Evolutionary conservation across 2,888 invertebrate genomes (phyloP).

Genomic region (Limnephilus lunatus): DNA sequence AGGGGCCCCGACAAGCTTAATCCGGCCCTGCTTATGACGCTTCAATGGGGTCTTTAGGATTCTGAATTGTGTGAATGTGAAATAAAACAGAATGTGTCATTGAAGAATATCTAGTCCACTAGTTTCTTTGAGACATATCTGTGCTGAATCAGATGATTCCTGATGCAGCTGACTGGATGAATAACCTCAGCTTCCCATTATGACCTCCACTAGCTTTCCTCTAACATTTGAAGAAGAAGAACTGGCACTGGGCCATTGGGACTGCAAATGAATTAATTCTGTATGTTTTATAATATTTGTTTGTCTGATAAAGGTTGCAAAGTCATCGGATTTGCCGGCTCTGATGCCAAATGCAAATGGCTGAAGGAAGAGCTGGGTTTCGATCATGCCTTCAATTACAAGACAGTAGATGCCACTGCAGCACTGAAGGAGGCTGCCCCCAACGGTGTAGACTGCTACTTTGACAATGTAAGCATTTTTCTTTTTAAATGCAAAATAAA

Average conservation of each 20-base stretch:
- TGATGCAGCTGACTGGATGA: background rate
- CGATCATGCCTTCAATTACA: slow-evolving; percentile 85
- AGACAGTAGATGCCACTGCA: slow-evolving; percentile 76
- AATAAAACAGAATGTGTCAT: too few relatives aligned
- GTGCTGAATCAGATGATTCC: background rate
- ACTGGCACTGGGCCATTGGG: background rate
- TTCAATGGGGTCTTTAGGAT: too few relatives aligned
- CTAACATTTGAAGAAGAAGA: background rate
- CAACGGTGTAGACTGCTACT: slow-evolving; percentile 85
- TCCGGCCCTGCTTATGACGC: too few relatives aligned
- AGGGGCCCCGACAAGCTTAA: too few relatives aligned
- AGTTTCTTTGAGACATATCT: background rate
- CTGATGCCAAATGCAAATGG: slow-evolving; percentile 84
- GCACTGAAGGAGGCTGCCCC: slow-evolving; percentile 81
- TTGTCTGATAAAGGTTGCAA: slow-evolving; percentile 75
- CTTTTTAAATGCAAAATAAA: background rate
- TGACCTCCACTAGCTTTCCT: background rate
- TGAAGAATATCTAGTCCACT: background rate
- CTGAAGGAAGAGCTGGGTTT: slow-evolving; percentile 81
- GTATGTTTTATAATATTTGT: background rate
- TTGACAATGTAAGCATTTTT: slow-evolving; percentile 81
- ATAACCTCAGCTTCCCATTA: background rate
- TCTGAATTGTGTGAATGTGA: too few relatives aligned
- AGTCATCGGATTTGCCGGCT: slow-evolving; percentile 85
- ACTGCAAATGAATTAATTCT: background rate